These are phyloP conservation scores for Ethmia dodecea DNA, from an alignment of 2,888 invertebrate genomes.

Conservation along the genomic window DNA sequence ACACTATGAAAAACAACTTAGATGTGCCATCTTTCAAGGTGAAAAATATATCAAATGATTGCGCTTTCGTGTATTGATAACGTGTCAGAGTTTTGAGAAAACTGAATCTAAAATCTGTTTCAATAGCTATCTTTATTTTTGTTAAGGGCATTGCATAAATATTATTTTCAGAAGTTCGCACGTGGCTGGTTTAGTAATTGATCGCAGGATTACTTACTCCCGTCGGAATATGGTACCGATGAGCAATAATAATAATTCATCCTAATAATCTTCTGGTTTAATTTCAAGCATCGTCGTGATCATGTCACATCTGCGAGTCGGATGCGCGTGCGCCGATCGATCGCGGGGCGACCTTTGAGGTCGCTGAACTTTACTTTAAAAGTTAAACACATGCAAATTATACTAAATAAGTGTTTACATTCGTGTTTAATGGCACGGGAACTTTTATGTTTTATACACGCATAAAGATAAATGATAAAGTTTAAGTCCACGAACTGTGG, in stretches of 20 bases:
- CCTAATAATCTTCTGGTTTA: constrained; percentile 32
- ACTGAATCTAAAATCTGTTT: too few species aligned
- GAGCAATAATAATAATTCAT: constrained; percentile 33
- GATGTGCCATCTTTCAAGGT: too few species aligned
- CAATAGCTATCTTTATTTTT: constrained; percentile 42
- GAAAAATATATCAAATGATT: too few species aligned
- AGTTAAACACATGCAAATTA: constrained; percentile 16
- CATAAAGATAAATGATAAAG: constrained; percentile 1
- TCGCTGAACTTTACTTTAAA: constrained; percentile 36
- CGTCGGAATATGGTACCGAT: constrained; percentile 29
- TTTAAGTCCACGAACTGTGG: too few species aligned
- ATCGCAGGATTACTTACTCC: constrained; percentile 37
- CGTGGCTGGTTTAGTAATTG: constrained; percentile 35
- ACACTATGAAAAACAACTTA: too few species aligned
- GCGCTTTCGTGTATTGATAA: too few species aligned
- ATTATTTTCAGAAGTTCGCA: constrained; percentile 48
- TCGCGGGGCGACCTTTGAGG: constrained; percentile 41
- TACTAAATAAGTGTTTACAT: constrained; percentile 5
- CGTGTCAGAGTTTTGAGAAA: too few species aligned
- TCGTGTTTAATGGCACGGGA: constrained; percentile 3
- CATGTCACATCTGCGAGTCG: constrained; percentile 29
- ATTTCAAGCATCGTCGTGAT: too few species aligned
- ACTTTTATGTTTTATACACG: constrained; percentile 2
- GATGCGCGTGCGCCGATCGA: constrained; percentile 35
- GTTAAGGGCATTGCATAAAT: constrained; percentile 32